A percentile compares a stretch with the other conserved stretches of the same genome.
Evolutionary conservation across 2,113 vertebrate genomes (phyloP).

Genomic region (Hippolais icterina): DNA sequence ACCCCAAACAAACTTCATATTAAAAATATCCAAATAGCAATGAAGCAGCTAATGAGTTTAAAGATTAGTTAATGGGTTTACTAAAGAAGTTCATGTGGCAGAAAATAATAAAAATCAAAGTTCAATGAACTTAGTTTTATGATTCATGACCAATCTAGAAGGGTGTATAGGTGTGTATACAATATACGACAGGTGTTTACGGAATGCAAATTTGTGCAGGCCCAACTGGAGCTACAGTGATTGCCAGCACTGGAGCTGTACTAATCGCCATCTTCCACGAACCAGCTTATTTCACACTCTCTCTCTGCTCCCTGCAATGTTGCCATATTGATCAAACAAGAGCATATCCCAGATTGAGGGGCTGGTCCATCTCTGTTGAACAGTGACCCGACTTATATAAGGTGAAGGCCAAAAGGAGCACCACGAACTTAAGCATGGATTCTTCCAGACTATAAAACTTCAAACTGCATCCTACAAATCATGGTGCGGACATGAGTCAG

Average conservation of each 20-base stretch:
- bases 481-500: rapidly evolving
- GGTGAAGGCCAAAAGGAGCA: not conserved
- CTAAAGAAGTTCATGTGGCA: constrained; percentile 20
- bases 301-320: not conserved
- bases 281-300: not conserved
- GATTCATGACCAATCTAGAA: not conserved
- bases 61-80: constrained; percentile 3
- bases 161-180: not conserved
- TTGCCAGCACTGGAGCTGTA: not conserved
- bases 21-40: not conserved
- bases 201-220: not conserved
- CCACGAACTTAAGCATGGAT: not conserved
- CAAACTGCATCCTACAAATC: not conserved
- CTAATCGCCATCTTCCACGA: not conserved
- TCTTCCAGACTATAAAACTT: not conserved
- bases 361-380: not conserved
- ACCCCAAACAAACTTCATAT: not conserved
- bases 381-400: rapidly evolving
- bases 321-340: not conserved
- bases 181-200: not conserved
- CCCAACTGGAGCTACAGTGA: not conserved
- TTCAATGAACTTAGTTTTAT: constrained; percentile 5
- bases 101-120: constrained; percentile 2
- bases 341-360: not conserved
- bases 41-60: not conserved